Evolutionary conservation across 2,888 invertebrate genomes (phyloP).

Genomic region (Apoderus coryli): DNA sequence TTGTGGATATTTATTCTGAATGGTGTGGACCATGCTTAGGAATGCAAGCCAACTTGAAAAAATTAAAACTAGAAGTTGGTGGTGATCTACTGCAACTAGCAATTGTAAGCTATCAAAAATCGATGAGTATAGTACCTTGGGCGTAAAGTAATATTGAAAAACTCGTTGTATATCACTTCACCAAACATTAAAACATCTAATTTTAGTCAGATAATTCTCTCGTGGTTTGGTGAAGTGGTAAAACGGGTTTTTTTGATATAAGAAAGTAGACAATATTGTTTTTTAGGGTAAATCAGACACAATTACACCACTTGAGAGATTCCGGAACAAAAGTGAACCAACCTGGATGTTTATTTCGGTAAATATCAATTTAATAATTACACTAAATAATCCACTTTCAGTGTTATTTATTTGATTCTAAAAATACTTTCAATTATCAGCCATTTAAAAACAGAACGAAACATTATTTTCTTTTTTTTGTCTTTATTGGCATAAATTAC

Average conservation of each 20-base stretch:
- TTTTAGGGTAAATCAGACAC: slow-evolving; percentile 62
- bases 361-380: slow-evolving; percentile 28
- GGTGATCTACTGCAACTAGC: slow-evolving; percentile 70
- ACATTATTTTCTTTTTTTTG: too few relatives aligned
- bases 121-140: too few relatives aligned
- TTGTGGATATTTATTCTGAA: slow-evolving; percentile 77
- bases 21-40: slow-evolving; percentile 87
- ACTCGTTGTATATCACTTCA: slow-evolving; percentile 1
- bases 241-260: background rate
- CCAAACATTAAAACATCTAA: background rate
- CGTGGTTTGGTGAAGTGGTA: background rate
- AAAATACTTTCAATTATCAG: too few relatives aligned
- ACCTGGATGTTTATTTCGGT: slow-evolving; percentile 81
- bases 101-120: slow-evolving; percentile 43
- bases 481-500: too few relatives aligned
- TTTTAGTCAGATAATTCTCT: background rate
- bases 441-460: too few relatives aligned
- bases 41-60: slow-evolving; percentile 70
- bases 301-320: slow-evolving; percentile 57
- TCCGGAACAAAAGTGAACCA: slow-evolving; percentile 73
- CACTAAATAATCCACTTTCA: too few relatives aligned
- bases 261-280: slow-evolving; percentile 8
- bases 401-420: too few relatives aligned
- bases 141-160: background rate
- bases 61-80: slow-evolving; percentile 75